Evolutionary conservation across 2,113 vertebrate species (phyloP), one percentile per base, ranked within the genome.

Genomic region (Tautogolabrus adspersus): DNA sequence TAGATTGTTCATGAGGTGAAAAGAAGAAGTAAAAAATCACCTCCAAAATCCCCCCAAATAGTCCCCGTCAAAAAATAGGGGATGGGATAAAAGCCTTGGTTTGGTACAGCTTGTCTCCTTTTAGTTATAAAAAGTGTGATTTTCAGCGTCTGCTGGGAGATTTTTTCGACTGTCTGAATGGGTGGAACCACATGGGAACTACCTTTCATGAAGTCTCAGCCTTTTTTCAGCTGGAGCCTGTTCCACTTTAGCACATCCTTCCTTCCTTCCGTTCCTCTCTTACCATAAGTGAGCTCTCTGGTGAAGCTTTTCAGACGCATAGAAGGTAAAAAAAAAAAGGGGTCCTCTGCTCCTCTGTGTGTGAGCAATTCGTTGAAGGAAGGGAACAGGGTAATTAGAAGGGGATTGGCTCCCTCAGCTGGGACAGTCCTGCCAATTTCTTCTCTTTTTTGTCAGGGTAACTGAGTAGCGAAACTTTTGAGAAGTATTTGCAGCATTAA

Each of bases 221-320:
- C 47, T 49, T 85, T 79, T 78, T 73, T 81, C 77, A 42, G 74
- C 85, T 70, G 72, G 77, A 90, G 75, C 65, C 67, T 74, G 79
- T 74, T 86, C 85, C 77, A 86, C 87, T 88, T 87, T 77, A 73
- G 58, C 79, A 73, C 77, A 85, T 77, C 76, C 66, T 85, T 79
- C 64, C 65, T 85, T 77, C 61, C 72, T 65, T 81, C 63, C 49
- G 3, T 71, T 65, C 55, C 73, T 63, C 60, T 81, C 74, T 66
- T 54, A 61, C 67, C 72, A 72, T 83, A 77, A 89, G 84, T 73
- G 78, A 75, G 65, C 78, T 55, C 70, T 82, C 72, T 21, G 52
- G 55, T 69, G 69, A 66, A 66, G 63, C 63, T 74, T 82, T 77
- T 82, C 68, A 64, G 74, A 70, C 15, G n/a, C 54, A 34, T 30